Evolutionary conservation across 2,888 invertebrate genomes (phyloP).

Genomic region (Sphinx pinastri): DNA sequence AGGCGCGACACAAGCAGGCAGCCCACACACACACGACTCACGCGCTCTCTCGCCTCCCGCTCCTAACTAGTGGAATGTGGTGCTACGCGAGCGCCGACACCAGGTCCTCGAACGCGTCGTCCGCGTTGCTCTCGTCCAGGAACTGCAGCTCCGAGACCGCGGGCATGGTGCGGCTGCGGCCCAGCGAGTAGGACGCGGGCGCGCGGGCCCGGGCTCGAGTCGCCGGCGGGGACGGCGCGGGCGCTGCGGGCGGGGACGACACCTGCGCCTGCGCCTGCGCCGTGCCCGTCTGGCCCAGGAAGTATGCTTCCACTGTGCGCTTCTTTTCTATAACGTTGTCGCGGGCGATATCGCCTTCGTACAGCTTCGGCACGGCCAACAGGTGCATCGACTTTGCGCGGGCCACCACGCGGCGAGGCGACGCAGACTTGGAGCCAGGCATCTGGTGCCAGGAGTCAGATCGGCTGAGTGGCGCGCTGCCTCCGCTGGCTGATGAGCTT

Average conservation of each 20-base stretch:
- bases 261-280: constrained; percentile 35
- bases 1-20: constrained; percentile 71
- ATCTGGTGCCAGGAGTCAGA: constrained; percentile 93
- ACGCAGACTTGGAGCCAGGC: constrained; percentile 62
- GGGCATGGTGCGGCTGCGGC: constrained; percentile 91
- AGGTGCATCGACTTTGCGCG: constrained; percentile 90
- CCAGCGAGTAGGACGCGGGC: constrained; percentile 83
- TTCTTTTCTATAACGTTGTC: constrained; percentile 88
- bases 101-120: constrained; percentile 94
- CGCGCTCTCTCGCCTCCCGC: constrained; percentile 78
- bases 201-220: constrained; percentile 57
- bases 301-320: constrained; percentile 89
- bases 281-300: constrained; percentile 67
- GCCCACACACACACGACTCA: constrained; percentile 82
- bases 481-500: constrained; percentile 62
- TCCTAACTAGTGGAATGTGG: constrained; percentile 79
- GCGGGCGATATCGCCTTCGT: constrained; percentile 89
- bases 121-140: constrained; percentile 92
- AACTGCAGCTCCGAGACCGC: constrained; percentile 86
- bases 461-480: constrained; percentile 73
- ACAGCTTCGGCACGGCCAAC: constrained; percentile 90
- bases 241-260: constrained; percentile 49
- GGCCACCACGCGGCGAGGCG: constrained; percentile 72
- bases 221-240: constrained; percentile 40
- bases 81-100: constrained; percentile 85